Evolutionary conservation across 2,113 vertebrate species (phyloP).

Genomic region (Lophochroa leadbeateri): DNA sequence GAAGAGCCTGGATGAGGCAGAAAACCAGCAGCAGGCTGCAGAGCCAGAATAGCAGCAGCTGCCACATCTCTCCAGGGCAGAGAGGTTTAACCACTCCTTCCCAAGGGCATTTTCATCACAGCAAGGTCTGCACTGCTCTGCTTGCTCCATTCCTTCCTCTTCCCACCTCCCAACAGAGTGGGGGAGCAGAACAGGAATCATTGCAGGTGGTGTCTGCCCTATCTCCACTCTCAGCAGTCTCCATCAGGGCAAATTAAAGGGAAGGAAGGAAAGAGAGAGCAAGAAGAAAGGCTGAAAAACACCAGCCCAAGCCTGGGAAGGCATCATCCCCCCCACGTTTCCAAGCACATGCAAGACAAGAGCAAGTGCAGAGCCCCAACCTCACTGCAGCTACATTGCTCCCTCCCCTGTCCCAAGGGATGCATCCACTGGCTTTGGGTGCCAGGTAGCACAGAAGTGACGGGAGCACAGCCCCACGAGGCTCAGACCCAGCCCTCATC

Average conservation of each 20-base stretch:
- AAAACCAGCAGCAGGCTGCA: neutral
- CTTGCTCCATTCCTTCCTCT: neutral
- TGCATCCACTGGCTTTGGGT: neutral
- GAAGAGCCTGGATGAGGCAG: neutral
- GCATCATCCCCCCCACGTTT: neutral
- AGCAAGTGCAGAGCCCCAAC: neutral
- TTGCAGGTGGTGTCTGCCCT: neutral
- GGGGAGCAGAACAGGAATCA: conserved; percentile 17
- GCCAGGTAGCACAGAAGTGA: neutral
- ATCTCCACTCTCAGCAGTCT: neutral
- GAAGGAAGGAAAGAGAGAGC: neutral
- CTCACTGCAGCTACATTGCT: neutral
- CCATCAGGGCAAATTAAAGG: conserved; percentile 2
- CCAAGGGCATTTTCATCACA: conserved; percentile 19
- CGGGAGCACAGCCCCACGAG: neutral
- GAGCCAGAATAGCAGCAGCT: neutral
- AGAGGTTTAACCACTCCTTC: neutral
- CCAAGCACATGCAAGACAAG: neutral
- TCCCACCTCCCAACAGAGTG: neutral
- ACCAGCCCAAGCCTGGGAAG: neutral
- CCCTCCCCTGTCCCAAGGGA: neutral
- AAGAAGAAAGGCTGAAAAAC: neutral
- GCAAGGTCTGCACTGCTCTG: neutral
- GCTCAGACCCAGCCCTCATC: neutral
- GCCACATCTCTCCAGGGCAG: neutral